A percentile compares a stretch with the other conserved stretches of the same genome.
These are phyloP conservation scores for Marmota monax DNA, from an alignment of 2,113 vertebrate species.

Conservation along the genomic window DNA sequence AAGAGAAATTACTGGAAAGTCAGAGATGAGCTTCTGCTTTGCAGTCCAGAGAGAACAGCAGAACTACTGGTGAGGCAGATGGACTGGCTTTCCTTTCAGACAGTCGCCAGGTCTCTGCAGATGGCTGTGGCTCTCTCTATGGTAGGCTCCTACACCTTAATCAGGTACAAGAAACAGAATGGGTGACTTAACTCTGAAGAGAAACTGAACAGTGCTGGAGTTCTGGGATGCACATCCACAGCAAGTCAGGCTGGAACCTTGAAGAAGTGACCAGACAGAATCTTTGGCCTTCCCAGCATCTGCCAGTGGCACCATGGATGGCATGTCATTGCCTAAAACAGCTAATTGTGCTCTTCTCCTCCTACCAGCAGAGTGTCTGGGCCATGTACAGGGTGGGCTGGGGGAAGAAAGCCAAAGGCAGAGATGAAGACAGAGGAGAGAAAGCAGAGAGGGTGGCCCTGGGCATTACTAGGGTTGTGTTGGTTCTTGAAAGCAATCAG, in stretches of 20 bases:
- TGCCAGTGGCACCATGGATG: constrained; percentile 67
- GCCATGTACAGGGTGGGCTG: not conserved
- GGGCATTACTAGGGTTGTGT: constrained; percentile 48
- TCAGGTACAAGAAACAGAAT: not conserved
- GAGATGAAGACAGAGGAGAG: not conserved
- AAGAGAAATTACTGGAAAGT: not conserved
- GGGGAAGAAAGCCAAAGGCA: not conserved
- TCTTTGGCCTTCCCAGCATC: constrained; percentile 75
- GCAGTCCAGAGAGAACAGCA: not conserved
- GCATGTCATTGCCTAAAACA: constrained; percentile 71
- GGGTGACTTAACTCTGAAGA: constrained; percentile 76
- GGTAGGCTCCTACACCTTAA: not conserved
- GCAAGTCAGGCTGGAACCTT: constrained; percentile 77
- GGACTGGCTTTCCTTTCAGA: not conserved
- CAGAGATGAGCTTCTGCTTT: not conserved
- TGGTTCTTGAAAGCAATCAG: constrained; percentile 53
- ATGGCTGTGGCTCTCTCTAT: not conserved
- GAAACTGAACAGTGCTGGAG: constrained; percentile 71
- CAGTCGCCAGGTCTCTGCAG: not conserved
- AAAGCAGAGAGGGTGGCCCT: constrained; percentile 58
- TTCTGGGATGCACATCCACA: constrained; percentile 79
- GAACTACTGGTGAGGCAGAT: not conserved
- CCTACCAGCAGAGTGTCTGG: constrained; percentile 43
- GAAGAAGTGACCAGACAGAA: constrained; percentile 81
- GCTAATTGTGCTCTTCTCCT: constrained; percentile 6